Base-by-base conservation (phyloP, 2,113 vertebrate species). In the Gopherus evgoodei region DNA sequence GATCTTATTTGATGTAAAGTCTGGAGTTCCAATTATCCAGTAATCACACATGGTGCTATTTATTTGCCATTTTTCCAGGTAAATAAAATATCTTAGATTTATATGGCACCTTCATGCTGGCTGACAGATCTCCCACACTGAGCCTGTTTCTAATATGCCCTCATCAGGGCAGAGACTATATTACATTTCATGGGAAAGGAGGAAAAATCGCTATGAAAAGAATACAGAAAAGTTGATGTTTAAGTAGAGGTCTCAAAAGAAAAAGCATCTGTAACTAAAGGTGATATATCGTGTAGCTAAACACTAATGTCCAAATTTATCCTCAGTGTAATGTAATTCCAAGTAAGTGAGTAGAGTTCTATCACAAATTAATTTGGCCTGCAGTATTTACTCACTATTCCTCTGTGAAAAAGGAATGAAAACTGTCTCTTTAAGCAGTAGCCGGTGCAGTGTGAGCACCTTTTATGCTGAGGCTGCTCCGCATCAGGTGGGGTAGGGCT, bases 211-310 rank as follows among this genome's bases (percentile, higher is more conserved):
- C 62, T 83, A 89, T 25, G 4, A 17, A 22, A 7, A 8, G 13
- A 92, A 38, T 0, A 16, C 92, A 86, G 13, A 72, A 86, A 84
- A 53, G 56, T 81, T 92, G 91, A 14, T 92, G 91, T 94, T 95
- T 90, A 52, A 95, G 59, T 47, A 90, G 95, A 83, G 90, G 44
- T 78, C 94, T 88, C 57, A 1, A 21, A 76, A 91, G 96, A 86
- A 95, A 84, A 87, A 65, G 85, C 62, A 87, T 81, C 0, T 42
- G 76, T 38, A 91, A 91, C 86, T 93, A 81, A 90, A 92, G 91
- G 92, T 89, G 92, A 69, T 65, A 47, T 35, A 78, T 65, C 81
- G 86, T 65, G 24, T 56, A 44, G 93, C 92, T 53, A 38, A 91
- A 87, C 3, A 21, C 94, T 38, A 86, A 84, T 84, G 89, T 83